Evolutionary conservation across 2,888 invertebrate species (phyloP).

Genomic region (Zhengitettix transpicula): DNA sequence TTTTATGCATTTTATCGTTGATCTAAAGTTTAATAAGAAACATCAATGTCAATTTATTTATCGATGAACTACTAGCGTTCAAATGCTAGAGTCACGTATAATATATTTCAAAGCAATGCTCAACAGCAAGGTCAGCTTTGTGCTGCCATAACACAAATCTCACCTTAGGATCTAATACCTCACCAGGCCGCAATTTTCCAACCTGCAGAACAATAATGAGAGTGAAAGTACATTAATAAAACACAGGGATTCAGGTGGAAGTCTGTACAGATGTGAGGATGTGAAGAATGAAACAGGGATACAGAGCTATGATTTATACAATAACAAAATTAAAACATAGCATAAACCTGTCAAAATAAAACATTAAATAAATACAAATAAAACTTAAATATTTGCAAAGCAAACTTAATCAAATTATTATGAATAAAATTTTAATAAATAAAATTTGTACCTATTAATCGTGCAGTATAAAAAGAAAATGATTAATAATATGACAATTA

Average conservation of each 20-base stretch:
- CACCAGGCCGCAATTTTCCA: constrained; percentile 63
- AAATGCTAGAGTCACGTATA: not conserved
- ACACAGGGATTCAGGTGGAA: constrained; percentile 5
- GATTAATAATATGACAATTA: not conserved
- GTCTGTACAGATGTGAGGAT: not conserved
- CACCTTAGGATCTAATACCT: constrained; percentile 61
- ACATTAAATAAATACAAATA: not conserved
- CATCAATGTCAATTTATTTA: no score
- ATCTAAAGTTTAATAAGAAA: no score
- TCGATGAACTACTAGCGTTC: not conserved
- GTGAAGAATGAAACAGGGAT: not conserved
- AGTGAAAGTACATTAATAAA: constrained; percentile 16
- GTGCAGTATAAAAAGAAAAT: not conserved
- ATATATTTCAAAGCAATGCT: constrained; percentile 8
- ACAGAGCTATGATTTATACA: not conserved
- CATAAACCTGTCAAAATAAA: constrained; percentile 6
- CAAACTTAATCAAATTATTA: no score
- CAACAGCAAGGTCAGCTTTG: constrained; percentile 28
- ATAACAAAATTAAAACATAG: not conserved
- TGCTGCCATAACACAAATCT: constrained; percentile 40
- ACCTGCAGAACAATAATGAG: constrained; percentile 36
- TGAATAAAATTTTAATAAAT: not conserved
- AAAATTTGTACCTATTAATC: not conserved
- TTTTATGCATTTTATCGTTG: no score
- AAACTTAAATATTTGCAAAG: not conserved